Evolutionary conservation across 2,113 vertebrate genomes (phyloP), one percentile per base, ranked within the genome.

Genomic region (Myrmecobius fasciatus): DNA sequence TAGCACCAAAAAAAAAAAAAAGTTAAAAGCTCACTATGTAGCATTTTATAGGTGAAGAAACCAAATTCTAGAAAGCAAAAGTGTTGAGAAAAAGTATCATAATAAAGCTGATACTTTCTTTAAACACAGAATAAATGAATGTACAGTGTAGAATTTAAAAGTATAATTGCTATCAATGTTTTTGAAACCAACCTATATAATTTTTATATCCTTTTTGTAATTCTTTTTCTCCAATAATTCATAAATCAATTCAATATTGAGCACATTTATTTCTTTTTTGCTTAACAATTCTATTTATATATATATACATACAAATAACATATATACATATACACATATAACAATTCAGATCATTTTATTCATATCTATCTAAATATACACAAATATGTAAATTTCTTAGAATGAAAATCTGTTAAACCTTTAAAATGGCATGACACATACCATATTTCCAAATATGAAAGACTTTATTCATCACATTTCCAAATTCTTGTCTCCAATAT

Each of bases 361-460:
- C 49, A 51, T 51, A 51, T 51, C 49, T 51, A 51, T 51, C 49
- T 51, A 51, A 10, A 51, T 51, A 51, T 1, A 11, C 49, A 51
- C 49, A 49, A 51, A 51, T 51, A 51, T 51, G 9, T 25, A 67
- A 94, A 90, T n/a, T 91, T 46, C n/a, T 91, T 9, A n/a, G 52
- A 96, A 96, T 89, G 83, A 93, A 53, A 67, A 89, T 88, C 46
- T 52, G 93, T 51, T 90, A 53, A 92, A 94, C 25, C 43, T 25
- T 95, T 90, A 91, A 67, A n/a, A 26, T 91, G 60, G 26, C 47
- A 75, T 93, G 53, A 54, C 52, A n/a, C 98, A 0, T 99, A 99
- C 99, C 99, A 3, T 99, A 99, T 96, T 99, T 99, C 99, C 99
- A 99, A 94, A 99, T 97, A 95, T 99, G 99, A 94, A 99, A 97